phyloP scores from a whole-genome alignment of 2,888 invertebrate species.

The Leptodirus hochenwartii region DNA sequence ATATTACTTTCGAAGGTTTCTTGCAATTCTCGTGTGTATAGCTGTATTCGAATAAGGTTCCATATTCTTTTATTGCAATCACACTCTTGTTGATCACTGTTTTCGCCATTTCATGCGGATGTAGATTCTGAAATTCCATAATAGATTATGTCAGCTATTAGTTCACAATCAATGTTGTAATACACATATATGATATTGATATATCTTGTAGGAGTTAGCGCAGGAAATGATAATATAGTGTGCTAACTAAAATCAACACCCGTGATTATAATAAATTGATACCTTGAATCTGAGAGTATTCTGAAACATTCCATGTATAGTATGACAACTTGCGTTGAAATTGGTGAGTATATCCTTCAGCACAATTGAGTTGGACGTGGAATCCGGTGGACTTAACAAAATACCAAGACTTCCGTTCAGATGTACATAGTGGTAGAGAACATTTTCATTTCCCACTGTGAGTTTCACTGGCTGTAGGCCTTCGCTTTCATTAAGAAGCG shows the following conservation, averaged over 20 bases:
- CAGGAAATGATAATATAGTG: no score
- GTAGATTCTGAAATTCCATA: conserved; percentile 24
- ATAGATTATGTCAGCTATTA: no score
- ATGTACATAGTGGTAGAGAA: conserved; percentile 57
- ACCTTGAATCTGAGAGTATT: conserved; percentile 43
- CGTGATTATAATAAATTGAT: conserved; percentile 9
- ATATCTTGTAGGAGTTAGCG: no score
- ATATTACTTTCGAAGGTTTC: conserved; percentile 33
- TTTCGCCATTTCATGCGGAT: conserved; percentile 27
- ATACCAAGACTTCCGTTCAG: conserved; percentile 54
- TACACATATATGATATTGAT: no score
- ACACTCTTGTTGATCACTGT: conserved; percentile 48
- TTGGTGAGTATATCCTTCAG: conserved; percentile 38
- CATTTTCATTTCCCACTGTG: conserved; percentile 52
- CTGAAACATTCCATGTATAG: conserved; percentile 54
- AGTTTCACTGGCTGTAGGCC: conserved; percentile 38
- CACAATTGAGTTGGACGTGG: conserved; percentile 20
- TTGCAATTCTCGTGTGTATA: conserved; percentile 24
- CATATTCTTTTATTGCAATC: conserved; percentile 69
- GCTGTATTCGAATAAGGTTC: conserved; percentile 52
- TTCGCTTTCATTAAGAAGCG: conserved; percentile 50
- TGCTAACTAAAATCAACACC: conserved; percentile 6
- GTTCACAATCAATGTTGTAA: no score
- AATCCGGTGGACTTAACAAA: conserved; percentile 38
- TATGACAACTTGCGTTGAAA: conserved; percentile 51